Base-by-base conservation (phyloP, 1,140 invertebrate genomes). In the Caerostris extrusa region DNA sequence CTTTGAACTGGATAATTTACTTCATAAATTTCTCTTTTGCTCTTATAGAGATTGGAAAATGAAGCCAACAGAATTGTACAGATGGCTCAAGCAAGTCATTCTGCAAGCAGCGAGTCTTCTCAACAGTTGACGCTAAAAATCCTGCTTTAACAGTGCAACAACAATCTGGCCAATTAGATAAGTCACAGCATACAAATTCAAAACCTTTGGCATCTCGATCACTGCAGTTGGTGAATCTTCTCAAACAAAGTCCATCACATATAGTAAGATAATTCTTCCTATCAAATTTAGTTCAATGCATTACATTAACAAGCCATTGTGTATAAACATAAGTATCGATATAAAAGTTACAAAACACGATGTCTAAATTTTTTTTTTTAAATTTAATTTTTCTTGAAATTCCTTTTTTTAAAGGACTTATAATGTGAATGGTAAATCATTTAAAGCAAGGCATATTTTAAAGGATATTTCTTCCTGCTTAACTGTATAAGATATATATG, bases 161-260 rank as follows among this genome's bases (percentile, higher is more conserved):
- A 14, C 85, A 86, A 71, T 77, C 82, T 56, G 64, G 34, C 71
- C 64, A 60, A 53, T 12, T 10, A 12, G 82, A 90, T 7, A 94
- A 87, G 12, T 67, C 81, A 6, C 81, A 86, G 17, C 19, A 17
- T 57, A 3, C 82, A 6, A 83, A 83, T 86, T 56, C 56, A 5
- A 93, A 93, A 50, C 3, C 34, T 71, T 17, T 60, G 8, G 64
- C 60, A 61, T 77, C 92, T 19, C 83, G 88, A 5, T 89, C 82
- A 88, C 3, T 94, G 17, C 83, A 92, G 71, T 81, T 94, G 14
- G 86, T 89, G 7, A 94, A 94, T 93, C 61, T 94, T 10, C 61
- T 94, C 7, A 94, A 94, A 34, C 90, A 94, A 69, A 86, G 64
- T 53, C 56, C 94, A 12, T 17, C 58, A n/a, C 94, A 94, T 5